Conservation (phyloP, 2,113 vertebrate genomes). For the Chiloscyllium plagiosum region DNA sequence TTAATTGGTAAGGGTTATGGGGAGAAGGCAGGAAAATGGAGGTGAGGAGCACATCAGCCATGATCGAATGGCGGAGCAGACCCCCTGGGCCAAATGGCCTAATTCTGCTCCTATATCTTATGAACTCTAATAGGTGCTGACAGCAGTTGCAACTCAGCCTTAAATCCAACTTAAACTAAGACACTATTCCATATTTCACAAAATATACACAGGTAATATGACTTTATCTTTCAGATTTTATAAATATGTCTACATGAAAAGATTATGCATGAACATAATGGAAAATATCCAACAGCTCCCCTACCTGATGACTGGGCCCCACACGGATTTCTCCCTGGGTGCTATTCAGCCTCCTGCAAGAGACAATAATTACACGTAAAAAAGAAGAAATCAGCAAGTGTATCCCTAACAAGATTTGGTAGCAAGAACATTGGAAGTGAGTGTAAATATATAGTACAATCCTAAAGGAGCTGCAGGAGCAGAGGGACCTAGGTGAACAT, state of each 20-base stretch:
- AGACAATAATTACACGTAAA: slow-evolving; percentile 40
- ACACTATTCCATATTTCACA: not conserved
- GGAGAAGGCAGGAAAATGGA: too few relatives aligned
- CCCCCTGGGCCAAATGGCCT: too few relatives aligned
- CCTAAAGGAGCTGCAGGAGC: too few relatives aligned
- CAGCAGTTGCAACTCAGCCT: not conserved
- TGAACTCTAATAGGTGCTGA: not conserved
- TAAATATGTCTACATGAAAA: not conserved
- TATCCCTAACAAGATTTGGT: not conserved
- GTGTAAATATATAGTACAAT: too few relatives aligned
- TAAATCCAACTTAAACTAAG: not conserved
- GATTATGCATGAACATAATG: not conserved
- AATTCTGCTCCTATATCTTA: too few relatives aligned
- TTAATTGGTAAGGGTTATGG: too few relatives aligned
- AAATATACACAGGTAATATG: not conserved
- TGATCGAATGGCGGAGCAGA: too few relatives aligned
- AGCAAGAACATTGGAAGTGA: too few relatives aligned
- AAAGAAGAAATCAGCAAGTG: not conserved
- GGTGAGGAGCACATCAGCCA: too few relatives aligned
- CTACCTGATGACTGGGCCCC: slow-evolving; percentile 95
- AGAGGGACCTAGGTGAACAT: too few relatives aligned
- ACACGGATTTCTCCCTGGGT: slow-evolving; percentile 98
- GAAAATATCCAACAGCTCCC: not conserved
- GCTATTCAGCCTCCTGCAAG: slow-evolving; percentile 90
- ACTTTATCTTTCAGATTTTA: not conserved